Evolutionary conservation across 2,113 vertebrate genomes (phyloP).

Genomic region (Tachysurus fulvidraco): DNA sequence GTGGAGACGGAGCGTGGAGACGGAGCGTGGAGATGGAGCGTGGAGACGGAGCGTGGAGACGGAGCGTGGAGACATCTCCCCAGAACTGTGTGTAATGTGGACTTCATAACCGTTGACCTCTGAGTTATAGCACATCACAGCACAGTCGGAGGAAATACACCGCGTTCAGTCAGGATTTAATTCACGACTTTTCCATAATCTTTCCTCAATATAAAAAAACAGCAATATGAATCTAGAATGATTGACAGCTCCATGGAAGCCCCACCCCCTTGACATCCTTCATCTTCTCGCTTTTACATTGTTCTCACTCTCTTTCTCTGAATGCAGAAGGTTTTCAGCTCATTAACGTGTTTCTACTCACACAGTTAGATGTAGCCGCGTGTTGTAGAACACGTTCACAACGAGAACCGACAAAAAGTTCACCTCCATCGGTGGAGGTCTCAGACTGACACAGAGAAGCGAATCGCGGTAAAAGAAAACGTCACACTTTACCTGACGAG

Average conservation of each 20-base stretch:
- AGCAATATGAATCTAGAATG: neutral
- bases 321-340: neutral
- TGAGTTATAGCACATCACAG: neutral
- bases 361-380: too few species aligned
- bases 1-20: too few species aligned
- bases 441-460: neutral
- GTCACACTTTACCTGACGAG: too few species aligned
- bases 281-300: neutral
- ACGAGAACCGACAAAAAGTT: too few species aligned
- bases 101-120: neutral
- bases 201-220: too few species aligned
- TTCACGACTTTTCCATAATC: too few species aligned
- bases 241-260: neutral
- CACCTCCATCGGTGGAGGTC: neutral
- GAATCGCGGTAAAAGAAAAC: too few species aligned
- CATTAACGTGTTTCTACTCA: too few species aligned
- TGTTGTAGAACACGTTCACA: neutral
- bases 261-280: neutral
- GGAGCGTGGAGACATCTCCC: neutral
- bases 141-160: neutral
- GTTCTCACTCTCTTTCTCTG: neutral
- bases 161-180: neutral
- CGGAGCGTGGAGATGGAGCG: too few species aligned
- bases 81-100: neutral
- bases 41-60: too few species aligned